These are phyloP conservation scores for Galerucella calmariensis DNA, from an alignment of 2,888 invertebrate genomes.

Conservation along the genomic window DNA sequence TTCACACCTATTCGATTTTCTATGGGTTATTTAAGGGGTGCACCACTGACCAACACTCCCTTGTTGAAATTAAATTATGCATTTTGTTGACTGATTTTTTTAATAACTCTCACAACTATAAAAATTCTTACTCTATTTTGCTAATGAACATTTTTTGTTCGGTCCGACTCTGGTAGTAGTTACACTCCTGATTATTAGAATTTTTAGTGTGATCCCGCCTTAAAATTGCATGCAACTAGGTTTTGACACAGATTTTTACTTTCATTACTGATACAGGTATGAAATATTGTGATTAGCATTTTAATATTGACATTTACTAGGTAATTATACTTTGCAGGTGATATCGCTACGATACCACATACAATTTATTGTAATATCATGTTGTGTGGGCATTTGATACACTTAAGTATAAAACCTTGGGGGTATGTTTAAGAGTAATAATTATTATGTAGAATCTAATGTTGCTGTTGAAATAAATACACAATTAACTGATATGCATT, in stretches of 20 bases:
- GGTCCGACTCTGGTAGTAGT: neutral
- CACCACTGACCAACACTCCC: no score
- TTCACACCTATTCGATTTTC: no score
- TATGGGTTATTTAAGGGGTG: no score
- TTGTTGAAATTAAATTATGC: no score
- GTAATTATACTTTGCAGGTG: conserved; percentile 32
- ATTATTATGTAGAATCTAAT: neutral
- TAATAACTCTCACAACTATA: no score
- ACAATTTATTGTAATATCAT: conserved; percentile 13
- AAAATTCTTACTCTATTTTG: no score
- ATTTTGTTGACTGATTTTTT: no score
- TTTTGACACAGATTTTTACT: conserved; percentile 42
- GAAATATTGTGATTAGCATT: conserved; percentile 34
- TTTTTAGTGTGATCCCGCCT: conserved; percentile 38
- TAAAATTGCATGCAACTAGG: conserved; percentile 41
- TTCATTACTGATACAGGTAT: conserved; percentile 33
- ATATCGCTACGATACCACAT: conserved; percentile 10
- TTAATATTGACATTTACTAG: conserved; percentile 36
- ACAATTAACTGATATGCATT: neutral
- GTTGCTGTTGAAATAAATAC: neutral
- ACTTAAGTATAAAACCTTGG: neutral
- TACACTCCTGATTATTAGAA: conserved; percentile 16
- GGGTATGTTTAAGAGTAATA: neutral
- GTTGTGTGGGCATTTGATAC: conserved; percentile 11
- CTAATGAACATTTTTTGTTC: neutral